phyloP scores from a whole-genome alignment of 2,888 invertebrate genomes.

The Habroteleia sp. region DNA sequence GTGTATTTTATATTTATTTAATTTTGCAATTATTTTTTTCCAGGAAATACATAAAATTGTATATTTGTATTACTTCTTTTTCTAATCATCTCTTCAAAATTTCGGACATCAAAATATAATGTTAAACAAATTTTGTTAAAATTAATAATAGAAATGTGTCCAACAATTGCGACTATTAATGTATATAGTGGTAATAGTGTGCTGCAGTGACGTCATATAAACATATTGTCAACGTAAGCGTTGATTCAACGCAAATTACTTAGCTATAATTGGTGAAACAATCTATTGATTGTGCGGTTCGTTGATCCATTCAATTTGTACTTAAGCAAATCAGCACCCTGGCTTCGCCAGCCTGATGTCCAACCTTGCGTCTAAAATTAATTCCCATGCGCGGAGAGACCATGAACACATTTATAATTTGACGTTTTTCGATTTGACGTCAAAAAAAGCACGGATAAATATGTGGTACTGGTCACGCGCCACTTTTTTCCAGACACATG shows the following conservation, averaged over 20 bases:
- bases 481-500: slow-evolving; percentile 1
- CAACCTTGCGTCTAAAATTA: slow-evolving; percentile 39
- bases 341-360: slow-evolving; percentile 2
- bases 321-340: slow-evolving; percentile 1
- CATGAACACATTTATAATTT: slow-evolving; percentile 20
- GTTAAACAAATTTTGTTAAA: too few relatives aligned
- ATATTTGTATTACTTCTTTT: too few relatives aligned
- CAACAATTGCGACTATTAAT: too few relatives aligned
- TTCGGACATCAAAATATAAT: too few relatives aligned
- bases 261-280: slow-evolving; percentile 30
- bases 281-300: slow-evolving; percentile 35
- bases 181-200: too few relatives aligned
- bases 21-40: too few relatives aligned
- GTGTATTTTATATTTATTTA: too few relatives aligned
- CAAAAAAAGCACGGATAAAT: background rate
- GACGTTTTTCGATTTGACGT: slow-evolving; percentile 8
- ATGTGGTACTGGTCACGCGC: slow-evolving; percentile 1
- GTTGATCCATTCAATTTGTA: slow-evolving; percentile 21
- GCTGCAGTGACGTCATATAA: slow-evolving; percentile 3
- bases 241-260: slow-evolving; percentile 43
- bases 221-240: background rate
- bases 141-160: slow-evolving; percentile 6
- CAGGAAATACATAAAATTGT: too few relatives aligned
- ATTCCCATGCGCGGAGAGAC: slow-evolving; percentile 15
- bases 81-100: too few relatives aligned